These are phyloP conservation scores for Prostheceraeus crozeri DNA, from an alignment of 2,888 invertebrate species.

Conservation along the genomic window DNA sequence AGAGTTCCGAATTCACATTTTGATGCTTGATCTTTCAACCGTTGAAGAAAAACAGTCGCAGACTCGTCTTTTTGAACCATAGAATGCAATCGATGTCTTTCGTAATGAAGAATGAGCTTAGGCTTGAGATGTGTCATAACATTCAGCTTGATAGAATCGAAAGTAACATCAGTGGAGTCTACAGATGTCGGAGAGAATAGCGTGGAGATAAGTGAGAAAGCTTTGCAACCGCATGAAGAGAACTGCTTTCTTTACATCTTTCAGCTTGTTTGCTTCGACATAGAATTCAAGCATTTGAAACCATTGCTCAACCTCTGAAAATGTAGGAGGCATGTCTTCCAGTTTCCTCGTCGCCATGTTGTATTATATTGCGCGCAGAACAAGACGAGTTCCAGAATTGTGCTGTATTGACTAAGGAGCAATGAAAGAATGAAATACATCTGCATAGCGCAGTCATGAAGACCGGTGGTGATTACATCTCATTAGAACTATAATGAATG, in stretches of 20 bases:
- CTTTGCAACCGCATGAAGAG: constrained; percentile 9
- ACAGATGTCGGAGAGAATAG: neutral
- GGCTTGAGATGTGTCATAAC: neutral
- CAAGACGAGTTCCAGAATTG: too few species aligned
- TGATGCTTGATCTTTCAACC: neutral
- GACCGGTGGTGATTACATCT: too few species aligned
- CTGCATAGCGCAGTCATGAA: too few species aligned
- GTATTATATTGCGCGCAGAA: too few species aligned
- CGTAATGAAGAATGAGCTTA: constrained; percentile 1
- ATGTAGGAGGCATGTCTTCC: too few species aligned
- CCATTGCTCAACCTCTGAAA: too few species aligned
- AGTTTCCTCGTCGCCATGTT: too few species aligned
- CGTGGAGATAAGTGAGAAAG: constrained; percentile 7
- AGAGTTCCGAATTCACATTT: neutral
- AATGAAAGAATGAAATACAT: too few species aligned
- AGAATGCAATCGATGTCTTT: constrained; percentile 11
- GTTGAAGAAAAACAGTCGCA: neutral
- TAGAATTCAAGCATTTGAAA: too few species aligned
- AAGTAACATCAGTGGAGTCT: neutral
- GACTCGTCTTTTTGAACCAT: constrained; percentile 2
- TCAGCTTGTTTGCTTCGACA: too few species aligned
- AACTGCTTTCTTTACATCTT: neutral
- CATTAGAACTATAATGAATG: too few species aligned
- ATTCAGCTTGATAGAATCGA: neutral
- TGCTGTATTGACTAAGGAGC: too few species aligned